Evolutionary conservation across 2,113 vertebrate genomes (phyloP), one percentile per base, ranked within the genome.

Genomic region (Campylomormyrus tamandua): DNA sequence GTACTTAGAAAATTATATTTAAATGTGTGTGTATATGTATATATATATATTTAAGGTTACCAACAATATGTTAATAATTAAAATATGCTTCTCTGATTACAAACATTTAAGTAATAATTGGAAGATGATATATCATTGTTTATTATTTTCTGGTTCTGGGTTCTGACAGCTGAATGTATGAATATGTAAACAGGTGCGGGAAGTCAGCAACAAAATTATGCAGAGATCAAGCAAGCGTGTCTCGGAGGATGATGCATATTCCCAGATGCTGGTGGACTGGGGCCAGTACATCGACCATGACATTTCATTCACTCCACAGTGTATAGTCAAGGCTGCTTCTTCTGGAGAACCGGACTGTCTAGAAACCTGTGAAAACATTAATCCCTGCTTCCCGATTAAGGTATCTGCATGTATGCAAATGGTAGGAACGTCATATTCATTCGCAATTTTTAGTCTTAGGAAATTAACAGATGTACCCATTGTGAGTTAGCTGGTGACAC

Each of bases 261-360:
- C 97, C 3, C 97, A 97, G n/a, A 93, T 98, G 92, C 94, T 99
- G 90, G 96, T 95, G 90, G 97, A 95, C 2, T 99, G 98, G 98
- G 98, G 98, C 17, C 98, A 99, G 91, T 99, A 98, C 88, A 96
- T 98, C 9, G 96, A 93, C 92, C 98, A 99, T 9, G 98, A 99
- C 92, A 94, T 99, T 0, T 93, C 97, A 10, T 97, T 98, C 88
- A 99, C 98, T 5, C 98, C 97, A 0, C 98, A 99, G 92, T 98
- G 95, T 92, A 92, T 92, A 77, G 94, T 94, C 53, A 92, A 46
- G 35, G 87, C 91, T 0, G 24, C 93, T 0, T 93, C 94, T 50
- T 66, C 90, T 35, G 94, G 86, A 1, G 93, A 93, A 2, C 49
- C 17, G 0, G 94, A 97, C 62, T 98, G 98, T 90, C 91, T 94